Evolutionary conservation across 2,888 invertebrate species (phyloP).

Genomic region (Hirtodrosophila duncani): DNA sequence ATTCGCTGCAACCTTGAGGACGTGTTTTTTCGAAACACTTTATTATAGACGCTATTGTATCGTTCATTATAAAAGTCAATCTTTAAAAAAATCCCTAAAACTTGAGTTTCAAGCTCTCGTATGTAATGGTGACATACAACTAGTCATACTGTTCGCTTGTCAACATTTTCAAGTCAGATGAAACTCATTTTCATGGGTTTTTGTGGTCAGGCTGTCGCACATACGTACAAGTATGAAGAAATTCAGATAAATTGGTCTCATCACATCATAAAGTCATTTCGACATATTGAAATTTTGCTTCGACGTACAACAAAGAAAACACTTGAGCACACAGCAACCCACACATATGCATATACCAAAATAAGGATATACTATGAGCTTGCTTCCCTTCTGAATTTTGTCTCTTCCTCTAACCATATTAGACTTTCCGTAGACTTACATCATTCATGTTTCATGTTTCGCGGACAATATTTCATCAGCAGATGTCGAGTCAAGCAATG

Average conservation of each 20-base stretch:
- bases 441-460: conserved; percentile 38
- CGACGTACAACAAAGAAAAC: conserved; percentile 24
- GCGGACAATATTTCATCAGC: conserved; percentile 68
- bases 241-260: conserved; percentile 77
- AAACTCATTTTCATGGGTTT: conserved; percentile 9
- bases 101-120: too few relatives aligned
- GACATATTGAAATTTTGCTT: conserved; percentile 75
- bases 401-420: conserved; percentile 27
- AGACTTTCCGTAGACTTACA: conserved; percentile 28
- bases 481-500: conserved; percentile 49
- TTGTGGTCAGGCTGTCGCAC: too few relatives aligned
- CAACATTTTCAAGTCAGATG: conserved; percentile 11
- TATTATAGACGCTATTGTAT: too few relatives aligned
- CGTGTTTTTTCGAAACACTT: too few relatives aligned
- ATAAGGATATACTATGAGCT: conserved; percentile 13
- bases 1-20: too few relatives aligned
- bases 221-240: too few relatives aligned
- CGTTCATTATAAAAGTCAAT: too few relatives aligned
- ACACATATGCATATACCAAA: conserved; percentile 1
- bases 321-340: conserved; percentile 2
- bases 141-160: too few relatives aligned
- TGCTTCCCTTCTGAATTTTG: conserved; percentile 13
- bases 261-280: conserved; percentile 78
- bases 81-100: too few relatives aligned
- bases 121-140: too few relatives aligned